phyloP scores from a whole-genome alignment of 2,797 vertebrate genomes.

The Anabas testudineus region DNA sequence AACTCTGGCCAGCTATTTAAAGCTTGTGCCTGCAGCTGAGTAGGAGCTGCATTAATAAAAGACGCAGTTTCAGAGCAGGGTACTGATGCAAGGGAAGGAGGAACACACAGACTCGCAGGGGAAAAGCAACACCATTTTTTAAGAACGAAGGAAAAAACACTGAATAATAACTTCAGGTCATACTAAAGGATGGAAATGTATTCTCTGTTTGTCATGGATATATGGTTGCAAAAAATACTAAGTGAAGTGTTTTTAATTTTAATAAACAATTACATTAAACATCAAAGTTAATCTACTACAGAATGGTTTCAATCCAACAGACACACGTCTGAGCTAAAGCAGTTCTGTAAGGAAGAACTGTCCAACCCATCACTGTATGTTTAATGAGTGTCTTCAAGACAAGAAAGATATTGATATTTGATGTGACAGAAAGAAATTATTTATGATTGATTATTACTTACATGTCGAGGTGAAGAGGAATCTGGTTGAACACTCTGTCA shows the following conservation, averaged over 20 bases:
- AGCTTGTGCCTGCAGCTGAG: slow-evolving; percentile 74
- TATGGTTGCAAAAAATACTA: too few relatives aligned
- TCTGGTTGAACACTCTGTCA: slow-evolving; percentile 98
- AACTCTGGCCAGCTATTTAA: slow-evolving; percentile 75
- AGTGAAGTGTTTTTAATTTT: too few relatives aligned
- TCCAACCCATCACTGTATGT: too few relatives aligned
- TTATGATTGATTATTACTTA: slow-evolving; percentile 82
- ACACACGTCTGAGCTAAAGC: too few relatives aligned
- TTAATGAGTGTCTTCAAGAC: too few relatives aligned
- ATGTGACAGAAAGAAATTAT: slow-evolving; percentile 7
- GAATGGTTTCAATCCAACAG: too few relatives aligned
- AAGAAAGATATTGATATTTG: too few relatives aligned
- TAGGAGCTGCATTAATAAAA: slow-evolving; percentile 78
- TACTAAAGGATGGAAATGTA: slow-evolving; percentile 8
- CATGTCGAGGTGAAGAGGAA: slow-evolving; percentile 98
- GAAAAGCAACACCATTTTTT: slow-evolving; percentile 36
- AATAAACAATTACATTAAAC: too few relatives aligned
- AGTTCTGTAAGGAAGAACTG: too few relatives aligned
- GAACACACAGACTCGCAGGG: slow-evolving; percentile 24
- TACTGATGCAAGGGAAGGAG: slow-evolving; percentile 48
- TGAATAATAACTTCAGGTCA: slow-evolving; percentile 15
- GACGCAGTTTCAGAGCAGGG: slow-evolving; percentile 67
- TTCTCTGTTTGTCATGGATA: slow-evolving; percentile 2
- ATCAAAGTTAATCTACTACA: too few relatives aligned
- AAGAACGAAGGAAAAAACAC: slow-evolving; percentile 3